These are phyloP conservation scores for Caretta caretta DNA, from an alignment of 2,113 vertebrate genomes.

Conservation along the genomic window DNA sequence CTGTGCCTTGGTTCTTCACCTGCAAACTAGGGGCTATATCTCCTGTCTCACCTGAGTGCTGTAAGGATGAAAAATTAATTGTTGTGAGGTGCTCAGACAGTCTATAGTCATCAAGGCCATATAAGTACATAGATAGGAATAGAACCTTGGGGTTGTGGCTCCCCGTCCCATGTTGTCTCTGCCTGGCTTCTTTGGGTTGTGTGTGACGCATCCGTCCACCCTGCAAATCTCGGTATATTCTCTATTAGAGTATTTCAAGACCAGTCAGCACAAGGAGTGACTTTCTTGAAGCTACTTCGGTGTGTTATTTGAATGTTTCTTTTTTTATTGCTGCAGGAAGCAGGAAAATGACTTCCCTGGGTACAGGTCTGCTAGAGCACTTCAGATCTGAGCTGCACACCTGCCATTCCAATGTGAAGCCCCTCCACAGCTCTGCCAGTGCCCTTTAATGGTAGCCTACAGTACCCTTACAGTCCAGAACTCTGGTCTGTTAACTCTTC, in stretches of 20 bases:
- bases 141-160: not conserved
- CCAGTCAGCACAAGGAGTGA: not conserved
- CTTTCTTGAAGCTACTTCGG: not conserved
- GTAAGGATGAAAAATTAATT: not conserved
- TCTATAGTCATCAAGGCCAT: not conserved
- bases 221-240: not conserved
- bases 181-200: not conserved
- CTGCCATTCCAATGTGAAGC: not conserved
- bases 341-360: not conserved
- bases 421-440: not conserved
- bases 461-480: not conserved
- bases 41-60: not conserved
- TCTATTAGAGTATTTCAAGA: not conserved
- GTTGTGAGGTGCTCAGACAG: fast-evolving
- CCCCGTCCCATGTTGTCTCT: fast-evolving
- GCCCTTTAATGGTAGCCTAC: not conserved
- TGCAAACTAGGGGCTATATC: not conserved
- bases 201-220: not conserved
- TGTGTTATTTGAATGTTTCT: fast-evolving
- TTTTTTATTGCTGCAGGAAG: not conserved
- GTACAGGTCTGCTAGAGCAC: not conserved
- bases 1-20: not conserved
- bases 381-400: not conserved
- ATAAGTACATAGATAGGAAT: not conserved
- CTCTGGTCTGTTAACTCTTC: no score